phyloP scores from a whole-genome alignment of 2,888 invertebrate species.

The Empis stercorea region DNA sequence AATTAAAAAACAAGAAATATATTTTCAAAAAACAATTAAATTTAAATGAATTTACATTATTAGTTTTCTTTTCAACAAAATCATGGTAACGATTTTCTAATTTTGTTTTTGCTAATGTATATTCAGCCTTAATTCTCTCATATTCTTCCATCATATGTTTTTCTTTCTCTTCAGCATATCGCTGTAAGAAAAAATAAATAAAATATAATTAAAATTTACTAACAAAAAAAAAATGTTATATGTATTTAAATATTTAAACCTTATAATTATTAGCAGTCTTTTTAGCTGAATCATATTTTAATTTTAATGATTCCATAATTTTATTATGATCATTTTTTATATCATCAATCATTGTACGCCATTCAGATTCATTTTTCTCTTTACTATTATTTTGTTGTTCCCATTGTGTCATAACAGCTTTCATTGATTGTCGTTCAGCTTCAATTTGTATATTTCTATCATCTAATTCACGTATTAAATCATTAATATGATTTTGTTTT shows the following conservation, averaged over 20 bases:
- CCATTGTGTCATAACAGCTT: slow-evolving; percentile 35
- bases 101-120: slow-evolving; percentile 29
- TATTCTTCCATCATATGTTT: slow-evolving; percentile 49
- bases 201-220: slow-evolving; percentile 4
- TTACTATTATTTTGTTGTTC: slow-evolving; percentile 37
- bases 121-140: slow-evolving; percentile 49
- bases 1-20: too few species aligned
- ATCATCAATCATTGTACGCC: slow-evolving; percentile 38
- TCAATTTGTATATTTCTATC: slow-evolving; percentile 32
- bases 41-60: slow-evolving; percentile 15
- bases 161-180: slow-evolving; percentile 50
- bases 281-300: slow-evolving; percentile 50
- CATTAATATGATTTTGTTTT: slow-evolving; percentile 36
- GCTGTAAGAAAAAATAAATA: slow-evolving; percentile 31
- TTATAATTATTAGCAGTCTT: slow-evolving; percentile 50
- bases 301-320: slow-evolving; percentile 40
- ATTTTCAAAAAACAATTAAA: too few species aligned
- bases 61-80: slow-evolving; percentile 21
- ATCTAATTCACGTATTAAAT: slow-evolving; percentile 24
- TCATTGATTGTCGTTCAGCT: slow-evolving; percentile 38
- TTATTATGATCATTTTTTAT: slow-evolving; percentile 37
- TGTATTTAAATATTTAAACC: slow-evolving; percentile 12
- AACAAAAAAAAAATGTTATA: background rate
- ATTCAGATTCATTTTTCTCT: slow-evolving; percentile 37
- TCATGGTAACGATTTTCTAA: slow-evolving; percentile 26